Evolutionary conservation across 1,140 invertebrate species (phyloP).

Genomic region (Yoshiicerus persimilis): DNA sequence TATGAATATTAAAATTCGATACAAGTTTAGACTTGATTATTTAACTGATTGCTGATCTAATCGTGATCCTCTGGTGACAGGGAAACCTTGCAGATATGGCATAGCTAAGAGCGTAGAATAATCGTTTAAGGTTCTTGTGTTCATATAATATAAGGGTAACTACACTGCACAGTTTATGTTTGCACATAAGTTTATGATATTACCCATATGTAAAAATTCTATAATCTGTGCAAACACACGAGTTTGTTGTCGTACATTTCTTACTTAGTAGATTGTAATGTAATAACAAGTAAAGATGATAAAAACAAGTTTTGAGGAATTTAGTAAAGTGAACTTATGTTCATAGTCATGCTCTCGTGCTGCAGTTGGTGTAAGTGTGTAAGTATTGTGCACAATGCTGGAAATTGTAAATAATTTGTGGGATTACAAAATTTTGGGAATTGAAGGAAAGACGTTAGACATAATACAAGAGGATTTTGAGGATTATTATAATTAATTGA

Average conservation of each 20-base stretch:
- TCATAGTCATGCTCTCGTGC: background rate
- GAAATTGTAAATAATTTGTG: background rate
- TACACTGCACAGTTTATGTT: background rate
- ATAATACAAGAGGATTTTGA: background rate
- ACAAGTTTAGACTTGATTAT: background rate
- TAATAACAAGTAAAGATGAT: background rate
- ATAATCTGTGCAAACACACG: background rate
- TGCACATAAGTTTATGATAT: background rate
- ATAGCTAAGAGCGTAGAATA: too few species aligned
- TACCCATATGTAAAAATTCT: background rate
- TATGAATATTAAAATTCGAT: background rate
- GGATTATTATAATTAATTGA: background rate
- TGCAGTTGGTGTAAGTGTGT: background rate
- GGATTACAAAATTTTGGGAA: background rate
- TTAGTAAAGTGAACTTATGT: background rate
- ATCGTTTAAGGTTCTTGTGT: too few species aligned
- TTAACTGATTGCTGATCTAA: background rate
- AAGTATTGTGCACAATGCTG: background rate
- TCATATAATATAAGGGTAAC: background rate
- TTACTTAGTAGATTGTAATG: background rate
- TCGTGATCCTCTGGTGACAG: background rate
- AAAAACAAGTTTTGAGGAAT: conserved; percentile 9
- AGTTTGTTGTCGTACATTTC: background rate
- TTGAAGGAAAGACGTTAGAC: background rate
- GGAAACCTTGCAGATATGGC: background rate